phyloP scores from a whole-genome alignment of 1,140 invertebrate genomes.

The Araneus ventricosus region DNA sequence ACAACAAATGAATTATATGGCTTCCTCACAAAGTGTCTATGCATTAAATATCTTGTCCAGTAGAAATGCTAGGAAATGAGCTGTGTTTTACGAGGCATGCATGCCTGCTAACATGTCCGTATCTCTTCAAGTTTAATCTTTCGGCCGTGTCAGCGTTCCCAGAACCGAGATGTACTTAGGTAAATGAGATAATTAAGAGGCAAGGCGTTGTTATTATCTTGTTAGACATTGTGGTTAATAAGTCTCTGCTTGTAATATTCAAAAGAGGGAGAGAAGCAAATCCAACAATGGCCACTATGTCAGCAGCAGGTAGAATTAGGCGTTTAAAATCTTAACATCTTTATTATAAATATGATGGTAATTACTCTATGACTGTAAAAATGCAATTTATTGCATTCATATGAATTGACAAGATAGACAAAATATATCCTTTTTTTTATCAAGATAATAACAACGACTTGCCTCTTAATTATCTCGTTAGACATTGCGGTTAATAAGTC shows the following conservation, averaged over 20 bases:
- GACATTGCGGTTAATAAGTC: neutral
- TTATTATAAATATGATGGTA: no score
- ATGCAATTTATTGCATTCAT: no score
- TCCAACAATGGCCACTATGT: neutral
- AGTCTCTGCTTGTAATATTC: neutral
- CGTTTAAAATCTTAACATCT: no score
- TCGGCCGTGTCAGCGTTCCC: neutral
- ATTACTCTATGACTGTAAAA: no score
- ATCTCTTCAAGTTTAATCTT: conserved; percentile 39
- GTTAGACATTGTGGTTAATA: neutral
- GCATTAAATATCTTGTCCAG: neutral
- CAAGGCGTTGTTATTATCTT: conserved; percentile 1
- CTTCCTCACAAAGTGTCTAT: neutral
- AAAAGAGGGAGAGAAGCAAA: neutral
- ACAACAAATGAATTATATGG: no score
- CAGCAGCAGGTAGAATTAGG: neutral
- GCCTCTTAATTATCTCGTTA: conserved; percentile 17
- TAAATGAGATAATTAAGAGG: conserved; percentile 25
- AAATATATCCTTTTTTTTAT: no score
- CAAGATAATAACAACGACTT: no score
- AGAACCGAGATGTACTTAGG: neutral
- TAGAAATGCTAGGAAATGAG: neutral
- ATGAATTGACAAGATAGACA: no score
- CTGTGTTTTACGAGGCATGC: conserved; percentile 16
- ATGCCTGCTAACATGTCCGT: neutral